Evolutionary conservation across 2,888 invertebrate genomes (phyloP).

Genomic region (Metalampra italica): DNA sequence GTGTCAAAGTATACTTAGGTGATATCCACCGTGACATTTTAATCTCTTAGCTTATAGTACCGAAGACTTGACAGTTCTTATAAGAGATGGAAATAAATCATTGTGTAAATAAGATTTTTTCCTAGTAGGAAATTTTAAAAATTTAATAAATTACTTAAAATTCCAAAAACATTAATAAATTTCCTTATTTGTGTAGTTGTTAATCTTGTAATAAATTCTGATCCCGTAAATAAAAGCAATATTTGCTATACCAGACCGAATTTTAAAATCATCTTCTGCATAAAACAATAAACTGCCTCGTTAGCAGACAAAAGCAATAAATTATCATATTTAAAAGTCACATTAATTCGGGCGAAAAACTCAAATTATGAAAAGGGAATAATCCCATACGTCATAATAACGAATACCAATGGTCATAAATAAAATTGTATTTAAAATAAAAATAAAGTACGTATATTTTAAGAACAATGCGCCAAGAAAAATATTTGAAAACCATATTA

Average conservation of each 20-base stretch:
- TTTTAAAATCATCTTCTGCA: neutral
- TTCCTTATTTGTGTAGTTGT: neutral
- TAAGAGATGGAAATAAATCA: conserved; percentile 40
- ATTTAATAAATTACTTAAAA: neutral
- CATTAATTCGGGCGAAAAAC: conserved; percentile 42
- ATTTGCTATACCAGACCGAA: neutral
- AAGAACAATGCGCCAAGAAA: conserved; percentile 46
- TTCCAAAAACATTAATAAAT: conserved; percentile 1
- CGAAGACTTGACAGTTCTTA: conserved; percentile 45
- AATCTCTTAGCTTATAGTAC: conserved; percentile 57
- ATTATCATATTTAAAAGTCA: conserved; percentile 54
- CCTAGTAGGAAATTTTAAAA: neutral
- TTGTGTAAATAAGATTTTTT: conserved; percentile 10
- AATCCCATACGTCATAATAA: conserved; percentile 54
- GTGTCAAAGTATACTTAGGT: conserved; percentile 56
- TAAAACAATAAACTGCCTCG: conserved; percentile 26
- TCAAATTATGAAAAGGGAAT: conserved; percentile 54
- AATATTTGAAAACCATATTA: conserved; percentile 29
- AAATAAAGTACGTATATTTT: conserved; percentile 16
- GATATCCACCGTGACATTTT: conserved; percentile 56
- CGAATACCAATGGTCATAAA: conserved; percentile 45
- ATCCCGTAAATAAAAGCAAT: neutral
- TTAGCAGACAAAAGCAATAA: conserved; percentile 58
- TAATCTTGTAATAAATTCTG: too few relatives aligned
- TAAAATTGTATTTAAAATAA: conserved; percentile 31